Evolutionary conservation across 2,113 vertebrate species (phyloP).

Genomic region (Macquaria ambigua): DNA sequence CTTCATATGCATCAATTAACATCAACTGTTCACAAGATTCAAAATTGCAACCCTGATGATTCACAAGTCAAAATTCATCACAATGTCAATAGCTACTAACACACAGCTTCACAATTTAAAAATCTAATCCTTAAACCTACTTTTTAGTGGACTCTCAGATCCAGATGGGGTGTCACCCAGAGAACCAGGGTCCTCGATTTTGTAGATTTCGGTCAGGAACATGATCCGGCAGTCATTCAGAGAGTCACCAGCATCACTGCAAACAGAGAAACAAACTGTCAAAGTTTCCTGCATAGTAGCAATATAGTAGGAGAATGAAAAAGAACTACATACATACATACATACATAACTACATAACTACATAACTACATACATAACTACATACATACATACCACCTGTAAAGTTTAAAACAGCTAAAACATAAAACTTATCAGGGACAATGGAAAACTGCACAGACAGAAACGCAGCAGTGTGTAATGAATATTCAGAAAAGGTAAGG

Average conservation of each 20-base stretch:
- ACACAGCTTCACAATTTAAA: not conserved
- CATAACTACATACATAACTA: too few relatives aligned
- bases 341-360: too few relatives aligned
- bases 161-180: constrained; percentile 78
- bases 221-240: constrained; percentile 92
- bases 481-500: not conserved
- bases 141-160: constrained; percentile 86
- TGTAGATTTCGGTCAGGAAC: constrained; percentile 96
- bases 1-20: not conserved
- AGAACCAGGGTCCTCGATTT: constrained; percentile 92
- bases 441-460: not conserved
- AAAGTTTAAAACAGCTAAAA: not conserved
- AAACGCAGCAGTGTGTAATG: not conserved
- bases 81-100: too few relatives aligned
- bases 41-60: not conserved
- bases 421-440: not conserved
- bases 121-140: constrained; percentile 69
- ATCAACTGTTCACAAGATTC: not conserved
- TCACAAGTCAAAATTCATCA: not conserved
- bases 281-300: not conserved
- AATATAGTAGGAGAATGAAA: too few relatives aligned
- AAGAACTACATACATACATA: too few relatives aligned
- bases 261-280: not conserved
- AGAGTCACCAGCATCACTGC: constrained; percentile 89
- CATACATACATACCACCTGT: too few relatives aligned